These are phyloP conservation scores for Coleophora deauratella DNA, from an alignment of 2,888 invertebrate genomes.

Conservation along the genomic window DNA sequence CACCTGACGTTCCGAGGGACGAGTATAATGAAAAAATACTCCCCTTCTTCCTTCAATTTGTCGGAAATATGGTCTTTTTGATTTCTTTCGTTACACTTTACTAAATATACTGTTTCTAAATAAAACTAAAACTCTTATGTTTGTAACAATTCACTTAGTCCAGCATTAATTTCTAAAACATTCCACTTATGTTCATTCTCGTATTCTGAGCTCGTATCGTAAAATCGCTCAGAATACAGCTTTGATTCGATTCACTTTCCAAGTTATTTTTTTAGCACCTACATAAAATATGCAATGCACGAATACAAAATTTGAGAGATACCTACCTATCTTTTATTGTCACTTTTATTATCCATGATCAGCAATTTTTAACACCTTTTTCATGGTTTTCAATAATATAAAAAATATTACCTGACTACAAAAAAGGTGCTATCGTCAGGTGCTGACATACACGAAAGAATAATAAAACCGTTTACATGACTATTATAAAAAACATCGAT, in stretches of 20 bases:
- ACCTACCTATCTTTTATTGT: no score
- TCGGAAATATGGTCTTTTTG: constrained; percentile 19
- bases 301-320: no score
- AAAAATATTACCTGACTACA: constrained; percentile 50
- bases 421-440: constrained; percentile 42
- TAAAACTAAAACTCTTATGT: no score
- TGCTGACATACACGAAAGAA: constrained; percentile 44
- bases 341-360: no score
- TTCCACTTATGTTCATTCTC: constrained; percentile 6
- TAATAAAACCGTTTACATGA: constrained; percentile 29
- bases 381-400: constrained; percentile 10
- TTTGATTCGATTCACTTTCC: constrained; percentile 26
- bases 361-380: no score
- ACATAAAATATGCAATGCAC: no score
- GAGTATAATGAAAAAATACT: constrained; percentile 20
- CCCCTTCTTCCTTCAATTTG: constrained; percentile 15
- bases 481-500: constrained; percentile 29
- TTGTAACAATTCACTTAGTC: no score
- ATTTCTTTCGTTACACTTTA: neutral
- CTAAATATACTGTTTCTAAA: neutral
- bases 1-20: constrained; percentile 31
- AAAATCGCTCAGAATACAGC: neutral
- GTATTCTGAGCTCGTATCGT: constrained; percentile 1
- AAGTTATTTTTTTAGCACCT: constrained; percentile 16
- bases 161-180: constrained; percentile 2